Evolutionary conservation across 1,140 invertebrate genomes (phyloP), one percentile per base, ranked within the genome.

Genomic region (Battus philenor): DNA sequence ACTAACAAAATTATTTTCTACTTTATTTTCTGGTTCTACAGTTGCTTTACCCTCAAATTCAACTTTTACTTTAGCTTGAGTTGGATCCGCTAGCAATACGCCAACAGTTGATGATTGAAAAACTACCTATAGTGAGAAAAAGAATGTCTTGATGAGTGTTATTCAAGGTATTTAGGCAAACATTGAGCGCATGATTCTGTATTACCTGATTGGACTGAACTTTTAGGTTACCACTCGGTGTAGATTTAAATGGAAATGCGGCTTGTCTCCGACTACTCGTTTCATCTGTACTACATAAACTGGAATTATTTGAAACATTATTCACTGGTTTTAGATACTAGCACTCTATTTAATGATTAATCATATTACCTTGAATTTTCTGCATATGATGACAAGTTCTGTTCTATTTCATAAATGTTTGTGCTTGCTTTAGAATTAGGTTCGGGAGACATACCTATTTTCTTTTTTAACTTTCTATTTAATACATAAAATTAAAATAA

Each of bases 81-180:
- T 86, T 0, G 90, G 90, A 73, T 92, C 90, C 2, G 91, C 90
- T 3, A 91, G 86, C 15, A 92, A 61, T 11, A 91, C 90, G 26
- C 90, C 91, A 9, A 92, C 85, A 55, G 90, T 91, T 32, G 90
- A 89, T n/a, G 90, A 90, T 62, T 91, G 89, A 59, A 89, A 92
- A 10, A 91, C 89, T 15, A 92, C 89, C 90, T 91, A 54, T 16
- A 10, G 2, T 12, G 11, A 12, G 27, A n/a, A n/a, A n/a, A n/a
- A n/a, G n/a, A n/a, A n/a, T n/a, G n/a, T n/a, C n/a, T n/a, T n/a
- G n/a, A n/a, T n/a, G n/a, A n/a, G n/a, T n/a, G n/a, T n/a, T n/a
- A n/a, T n/a, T n/a, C n/a, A n/a, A n/a, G n/a, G n/a, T n/a, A n/a
- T n/a, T n/a, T n/a, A n/a, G n/a, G n/a, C n/a, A n/a, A n/a, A n/a